Conservation (phyloP, 2,888 invertebrate genomes). For the Hypselothyrea guttata region DNA sequence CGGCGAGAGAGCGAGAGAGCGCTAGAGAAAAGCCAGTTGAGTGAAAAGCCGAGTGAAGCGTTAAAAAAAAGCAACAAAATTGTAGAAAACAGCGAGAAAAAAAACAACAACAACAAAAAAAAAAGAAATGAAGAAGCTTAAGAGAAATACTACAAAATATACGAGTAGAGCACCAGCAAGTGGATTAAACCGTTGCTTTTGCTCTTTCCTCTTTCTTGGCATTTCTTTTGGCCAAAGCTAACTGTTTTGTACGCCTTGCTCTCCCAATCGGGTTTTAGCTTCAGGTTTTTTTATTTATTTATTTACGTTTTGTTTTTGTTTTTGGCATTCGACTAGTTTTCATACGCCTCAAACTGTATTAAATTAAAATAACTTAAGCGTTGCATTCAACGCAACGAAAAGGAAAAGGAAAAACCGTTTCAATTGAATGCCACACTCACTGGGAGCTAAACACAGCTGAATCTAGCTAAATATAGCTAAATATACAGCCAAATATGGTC, state of each 20-base stretch:
- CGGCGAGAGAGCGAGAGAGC: slow-evolving; percentile 5
- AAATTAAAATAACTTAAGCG: slow-evolving; percentile 56
- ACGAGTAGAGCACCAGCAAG: slow-evolving; percentile 30
- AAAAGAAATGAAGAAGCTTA: slow-evolving; percentile 18
- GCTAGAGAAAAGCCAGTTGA: slow-evolving; percentile 12
- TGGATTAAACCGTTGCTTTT: slow-evolving; percentile 26
- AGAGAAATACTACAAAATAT: slow-evolving; percentile 26
- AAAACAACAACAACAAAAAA: too few species aligned
- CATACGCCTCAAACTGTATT: slow-evolving; percentile 67
- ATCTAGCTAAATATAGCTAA: too few species aligned
- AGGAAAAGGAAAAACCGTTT: slow-evolving; percentile 31
- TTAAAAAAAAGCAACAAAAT: slow-evolving; percentile 19
- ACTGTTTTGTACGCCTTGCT: slow-evolving; percentile 13
- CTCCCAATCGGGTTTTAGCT: slow-evolving; percentile 4
- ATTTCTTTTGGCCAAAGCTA: slow-evolving; percentile 6
- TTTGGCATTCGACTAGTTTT: slow-evolving; percentile 68
- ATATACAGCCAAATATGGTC: slow-evolving; percentile 39
- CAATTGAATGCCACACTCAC: slow-evolving; percentile 22
- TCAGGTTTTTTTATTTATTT: slow-evolving; percentile 24
- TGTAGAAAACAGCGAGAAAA: too few species aligned
- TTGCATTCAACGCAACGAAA: slow-evolving; percentile 36
- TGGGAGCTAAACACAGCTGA: too few species aligned
- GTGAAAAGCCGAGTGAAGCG: slow-evolving; percentile 57
- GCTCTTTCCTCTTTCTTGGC: not conserved
- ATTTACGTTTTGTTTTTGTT: not conserved